Evolutionary conservation across 2,113 vertebrate genomes (phyloP).

Genomic region (Cheirogaleus medius): DNA sequence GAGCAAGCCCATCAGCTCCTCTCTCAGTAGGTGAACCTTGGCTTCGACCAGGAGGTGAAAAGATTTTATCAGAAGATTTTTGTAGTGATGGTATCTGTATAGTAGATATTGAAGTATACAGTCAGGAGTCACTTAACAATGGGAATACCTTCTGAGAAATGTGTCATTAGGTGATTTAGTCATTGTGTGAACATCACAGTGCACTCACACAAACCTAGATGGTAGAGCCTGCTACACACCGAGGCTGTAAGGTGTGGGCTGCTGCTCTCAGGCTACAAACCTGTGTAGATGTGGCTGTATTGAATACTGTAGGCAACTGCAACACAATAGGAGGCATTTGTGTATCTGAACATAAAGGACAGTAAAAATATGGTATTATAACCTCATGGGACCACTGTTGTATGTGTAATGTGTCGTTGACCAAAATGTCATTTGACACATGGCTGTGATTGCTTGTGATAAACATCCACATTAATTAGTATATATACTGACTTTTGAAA

Average conservation of each 20-base stretch:
- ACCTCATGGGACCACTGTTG: neutral
- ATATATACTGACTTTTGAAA: neutral
- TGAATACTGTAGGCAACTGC: neutral
- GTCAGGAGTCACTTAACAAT: neutral
- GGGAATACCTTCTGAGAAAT: neutral
- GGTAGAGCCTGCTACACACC: neutral
- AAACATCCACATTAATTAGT: neutral
- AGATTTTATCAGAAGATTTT: neutral
- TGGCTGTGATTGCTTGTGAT: neutral
- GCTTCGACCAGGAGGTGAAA: neutral
- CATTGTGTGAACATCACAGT: neutral
- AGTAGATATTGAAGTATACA: accelerated
- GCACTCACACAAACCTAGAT: neutral
- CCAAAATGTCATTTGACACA: neutral
- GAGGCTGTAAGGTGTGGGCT: neutral
- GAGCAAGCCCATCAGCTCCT: neutral
- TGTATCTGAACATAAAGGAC: neutral
- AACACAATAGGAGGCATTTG: neutral
- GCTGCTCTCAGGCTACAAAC: neutral
- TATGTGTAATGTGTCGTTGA: neutral
- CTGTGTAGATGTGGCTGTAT: neutral
- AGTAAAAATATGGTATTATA: neutral
- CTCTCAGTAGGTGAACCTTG: accelerated
- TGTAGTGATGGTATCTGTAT: accelerated
- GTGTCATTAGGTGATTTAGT: neutral